Evolutionary conservation across 2,888 invertebrate species (phyloP).

Genomic region (Apodemia zela): DNA sequence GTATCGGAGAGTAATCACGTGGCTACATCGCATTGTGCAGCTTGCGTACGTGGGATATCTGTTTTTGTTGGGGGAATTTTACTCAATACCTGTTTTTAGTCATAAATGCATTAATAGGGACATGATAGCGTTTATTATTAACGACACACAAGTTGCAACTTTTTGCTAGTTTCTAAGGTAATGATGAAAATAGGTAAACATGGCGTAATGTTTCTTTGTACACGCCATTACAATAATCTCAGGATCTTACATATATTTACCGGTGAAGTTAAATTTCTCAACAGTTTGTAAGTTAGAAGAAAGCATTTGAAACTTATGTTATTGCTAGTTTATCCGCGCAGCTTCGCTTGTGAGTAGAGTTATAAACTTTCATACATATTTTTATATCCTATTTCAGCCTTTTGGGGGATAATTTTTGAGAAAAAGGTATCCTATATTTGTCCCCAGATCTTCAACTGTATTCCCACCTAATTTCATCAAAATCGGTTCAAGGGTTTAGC

Average conservation of each 20-base stretch:
- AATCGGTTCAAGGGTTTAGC: too few relatives aligned
- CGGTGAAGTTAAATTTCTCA: background rate
- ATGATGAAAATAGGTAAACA: constrained; percentile 10
- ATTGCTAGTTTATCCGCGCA: too few relatives aligned
- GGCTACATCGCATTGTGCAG: constrained; percentile 37
- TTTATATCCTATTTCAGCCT: too few relatives aligned
- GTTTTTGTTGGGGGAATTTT: constrained; percentile 32
- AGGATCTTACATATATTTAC: constrained; percentile 10
- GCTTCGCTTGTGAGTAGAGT: too few relatives aligned
- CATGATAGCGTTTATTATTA: constrained; percentile 8
- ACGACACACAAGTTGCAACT: constrained; percentile 6
- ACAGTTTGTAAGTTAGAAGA: too few relatives aligned
- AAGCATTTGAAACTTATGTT: too few relatives aligned
- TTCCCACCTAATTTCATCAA: too few relatives aligned
- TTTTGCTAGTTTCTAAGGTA: constrained; percentile 3
- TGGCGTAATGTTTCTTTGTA: constrained; percentile 6
- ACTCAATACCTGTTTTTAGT: constrained; percentile 10
- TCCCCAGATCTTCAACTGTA: too few relatives aligned
- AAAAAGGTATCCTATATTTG: too few relatives aligned
- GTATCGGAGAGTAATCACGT: constrained; percentile 33
- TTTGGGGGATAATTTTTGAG: too few relatives aligned
- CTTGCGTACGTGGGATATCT: constrained; percentile 39
- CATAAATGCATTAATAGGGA: constrained; percentile 10
- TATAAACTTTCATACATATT: too few relatives aligned
- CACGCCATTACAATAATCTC: constrained; percentile 10